phyloP scores from a whole-genome alignment of 92 coral and sea anemone species.

The Umimayanthus chanpuru region DNA sequence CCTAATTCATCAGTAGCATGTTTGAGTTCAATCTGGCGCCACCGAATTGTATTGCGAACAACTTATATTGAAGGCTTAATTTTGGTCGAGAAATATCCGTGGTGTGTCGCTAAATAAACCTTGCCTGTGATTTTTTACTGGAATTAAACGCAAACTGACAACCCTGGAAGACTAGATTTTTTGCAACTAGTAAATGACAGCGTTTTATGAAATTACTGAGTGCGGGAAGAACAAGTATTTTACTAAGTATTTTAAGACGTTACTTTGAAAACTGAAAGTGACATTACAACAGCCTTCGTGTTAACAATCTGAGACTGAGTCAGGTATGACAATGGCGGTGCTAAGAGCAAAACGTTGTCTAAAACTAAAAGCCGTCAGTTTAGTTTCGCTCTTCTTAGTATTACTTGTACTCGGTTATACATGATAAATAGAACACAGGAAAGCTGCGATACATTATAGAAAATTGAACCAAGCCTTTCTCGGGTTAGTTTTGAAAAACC shows the following conservation, averaged over 20 bases:
- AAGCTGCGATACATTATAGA: background rate
- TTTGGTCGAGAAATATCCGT: background rate
- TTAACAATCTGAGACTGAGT: background rate
- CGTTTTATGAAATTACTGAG: no score
- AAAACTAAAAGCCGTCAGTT: background rate
- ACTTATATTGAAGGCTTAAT: background rate
- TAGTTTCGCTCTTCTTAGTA: no score
- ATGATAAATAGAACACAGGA: background rate
- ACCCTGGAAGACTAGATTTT: no score
- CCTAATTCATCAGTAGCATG: background rate
- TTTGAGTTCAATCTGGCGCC: background rate
- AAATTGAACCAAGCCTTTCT: background rate
- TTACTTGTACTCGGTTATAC: background rate
- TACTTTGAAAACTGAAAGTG: no score
- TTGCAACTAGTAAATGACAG: no score
- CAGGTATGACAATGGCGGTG: background rate
- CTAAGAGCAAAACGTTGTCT: background rate
- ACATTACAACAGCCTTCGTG: no score
- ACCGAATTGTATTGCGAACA: background rate
- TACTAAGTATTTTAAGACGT: no score
- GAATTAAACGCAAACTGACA: no score
- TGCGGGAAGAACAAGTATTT: no score
- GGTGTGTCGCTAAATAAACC: background rate
- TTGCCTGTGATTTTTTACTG: no score
- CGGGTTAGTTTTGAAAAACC: background rate